These are phyloP conservation scores for Percina caprodes DNA, from an alignment of 2,113 vertebrate species.

Conservation along the genomic window DNA sequence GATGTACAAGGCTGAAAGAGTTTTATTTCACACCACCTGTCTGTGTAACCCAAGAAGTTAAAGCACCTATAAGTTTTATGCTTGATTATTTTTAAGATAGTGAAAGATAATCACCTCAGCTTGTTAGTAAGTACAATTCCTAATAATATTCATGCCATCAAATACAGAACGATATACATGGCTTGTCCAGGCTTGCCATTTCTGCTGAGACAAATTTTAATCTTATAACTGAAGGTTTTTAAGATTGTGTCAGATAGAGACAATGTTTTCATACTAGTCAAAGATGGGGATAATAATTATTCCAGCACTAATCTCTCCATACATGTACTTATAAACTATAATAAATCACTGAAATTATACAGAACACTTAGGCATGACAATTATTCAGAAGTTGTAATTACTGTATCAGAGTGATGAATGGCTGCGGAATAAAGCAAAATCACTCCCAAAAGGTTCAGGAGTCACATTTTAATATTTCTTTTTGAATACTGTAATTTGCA, in stretches of 20 bases:
- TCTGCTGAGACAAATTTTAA: conserved; percentile 23
- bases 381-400: conserved; percentile 46
- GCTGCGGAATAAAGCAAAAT: conserved; percentile 15
- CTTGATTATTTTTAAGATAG: neutral
- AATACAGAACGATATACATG: neutral
- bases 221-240: neutral
- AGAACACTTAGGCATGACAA: conserved; percentile 33
- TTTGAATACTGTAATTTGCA: conserved; percentile 40
- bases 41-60: conserved; percentile 37
- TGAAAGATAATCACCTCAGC: conserved; percentile 27
- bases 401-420: conserved; percentile 17
- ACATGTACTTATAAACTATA: conserved; percentile 4
- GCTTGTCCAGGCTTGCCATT: neutral
- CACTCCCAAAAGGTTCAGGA: conserved; percentile 19
- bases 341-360: conserved; percentile 37
- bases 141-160: conserved; percentile 7
- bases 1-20: conserved; percentile 27
- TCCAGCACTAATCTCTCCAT: conserved; percentile 24
- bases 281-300: conserved; percentile 17
- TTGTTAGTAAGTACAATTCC: conserved; percentile 3
- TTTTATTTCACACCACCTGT: conserved; percentile 55
- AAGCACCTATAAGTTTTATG: conserved; percentile 28
- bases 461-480: conserved; percentile 39
- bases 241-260: conserved; percentile 8
- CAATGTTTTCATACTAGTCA: neutral